Evolutionary conservation across 2,888 invertebrate species (phyloP).

Genomic region (Noctua fimbriata): DNA sequence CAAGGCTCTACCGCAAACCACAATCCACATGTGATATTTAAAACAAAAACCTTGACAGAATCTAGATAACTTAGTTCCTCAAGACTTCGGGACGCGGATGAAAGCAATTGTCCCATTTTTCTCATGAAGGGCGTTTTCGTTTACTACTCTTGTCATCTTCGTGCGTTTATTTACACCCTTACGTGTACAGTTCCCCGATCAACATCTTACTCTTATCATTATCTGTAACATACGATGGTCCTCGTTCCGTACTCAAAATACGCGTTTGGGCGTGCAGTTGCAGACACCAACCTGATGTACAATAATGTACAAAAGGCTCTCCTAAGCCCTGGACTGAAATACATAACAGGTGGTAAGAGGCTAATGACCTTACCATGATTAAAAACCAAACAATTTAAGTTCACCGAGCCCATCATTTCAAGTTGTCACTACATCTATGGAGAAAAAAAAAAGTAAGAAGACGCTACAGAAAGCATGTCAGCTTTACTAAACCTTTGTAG

Average conservation of each 20-base stretch:
- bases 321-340: neutral
- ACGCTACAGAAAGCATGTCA: conserved; percentile 26
- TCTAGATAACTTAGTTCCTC: neutral
- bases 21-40: conserved; percentile 4
- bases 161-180: neutral
- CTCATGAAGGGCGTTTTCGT: neutral
- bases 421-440: neutral
- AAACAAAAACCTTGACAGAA: neutral
- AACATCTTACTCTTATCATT: neutral
- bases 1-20: conserved; percentile 46
- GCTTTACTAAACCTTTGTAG: conserved; percentile 36
- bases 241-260: neutral
- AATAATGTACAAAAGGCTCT: neutral
- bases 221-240: neutral
- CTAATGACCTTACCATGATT: neutral
- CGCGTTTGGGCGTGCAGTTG: neutral
- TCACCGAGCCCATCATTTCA: neutral
- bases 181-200: no score
- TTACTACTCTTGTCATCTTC: neutral
- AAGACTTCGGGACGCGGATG: neutral
- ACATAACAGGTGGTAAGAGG: neutral
- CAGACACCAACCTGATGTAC: neutral
- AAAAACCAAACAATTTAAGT: neutral
- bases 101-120: neutral
- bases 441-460: conserved; percentile 7